Percentiles rank a stretch among this genome's conserved stretches.
Evolutionary conservation across 2,797 vertebrate species (phyloP).

Genomic region (Fundulus diaphanus): DNA sequence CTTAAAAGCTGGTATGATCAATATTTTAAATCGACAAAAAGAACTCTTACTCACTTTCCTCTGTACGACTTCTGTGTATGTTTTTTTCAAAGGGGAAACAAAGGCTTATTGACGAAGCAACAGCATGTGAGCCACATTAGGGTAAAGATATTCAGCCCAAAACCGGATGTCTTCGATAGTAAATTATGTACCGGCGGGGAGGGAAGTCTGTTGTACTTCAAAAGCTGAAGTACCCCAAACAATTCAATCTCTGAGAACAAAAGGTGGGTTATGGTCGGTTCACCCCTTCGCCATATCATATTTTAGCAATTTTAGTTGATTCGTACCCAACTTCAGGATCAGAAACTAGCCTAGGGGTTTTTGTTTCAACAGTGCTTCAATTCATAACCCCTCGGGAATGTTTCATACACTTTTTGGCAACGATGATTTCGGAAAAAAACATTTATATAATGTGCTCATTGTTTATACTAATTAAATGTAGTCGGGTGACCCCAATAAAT

Average conservation of each 20-base stretch:
- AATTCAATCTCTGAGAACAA: not conserved
- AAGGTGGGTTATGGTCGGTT: not conserved
- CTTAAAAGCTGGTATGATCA: constrained; percentile 23
- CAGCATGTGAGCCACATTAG: not conserved
- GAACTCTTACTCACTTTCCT: not conserved
- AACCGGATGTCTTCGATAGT: not conserved
- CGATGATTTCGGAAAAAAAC: not conserved
- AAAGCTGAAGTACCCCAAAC: not conserved
- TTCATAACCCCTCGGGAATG: not conserved
- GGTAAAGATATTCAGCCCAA: not conserved
- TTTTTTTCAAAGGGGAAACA: not conserved
- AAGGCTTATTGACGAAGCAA: not conserved
- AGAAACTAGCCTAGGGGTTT: not conserved
- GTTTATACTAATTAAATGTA: no score
- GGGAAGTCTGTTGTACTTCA: not conserved
- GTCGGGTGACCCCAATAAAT: not conserved
- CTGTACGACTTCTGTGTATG: not conserved
- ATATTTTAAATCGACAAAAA: constrained; percentile 16
- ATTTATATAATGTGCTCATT: not conserved
- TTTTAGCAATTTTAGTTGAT: not conserved
- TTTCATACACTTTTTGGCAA: no score
- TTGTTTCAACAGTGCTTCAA: not conserved
- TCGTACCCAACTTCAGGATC: not conserved
- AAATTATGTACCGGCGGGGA: not conserved
- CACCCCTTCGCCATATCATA: not conserved